Evolutionary conservation across 1,140 invertebrate genomes (phyloP), one percentile per base, ranked within the genome.

Genomic region (Atta cephalotes): DNA sequence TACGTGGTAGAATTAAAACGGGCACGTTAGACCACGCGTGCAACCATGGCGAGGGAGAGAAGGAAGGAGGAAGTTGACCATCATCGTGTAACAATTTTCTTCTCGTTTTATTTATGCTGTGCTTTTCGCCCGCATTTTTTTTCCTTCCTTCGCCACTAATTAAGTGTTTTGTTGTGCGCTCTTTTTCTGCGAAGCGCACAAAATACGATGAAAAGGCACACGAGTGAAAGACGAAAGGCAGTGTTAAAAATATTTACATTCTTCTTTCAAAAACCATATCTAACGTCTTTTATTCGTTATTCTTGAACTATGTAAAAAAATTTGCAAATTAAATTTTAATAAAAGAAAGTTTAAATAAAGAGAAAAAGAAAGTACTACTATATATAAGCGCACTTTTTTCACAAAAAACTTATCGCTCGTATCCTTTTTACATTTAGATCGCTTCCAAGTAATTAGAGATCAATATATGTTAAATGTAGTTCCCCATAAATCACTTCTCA

Each of bases 1-100:
- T 84, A 84, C 70, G 70, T 84, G 70, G 80, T 58, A 71, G n/a
- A 84, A 84, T 84, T 84, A 84, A 84, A 84, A 84, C 28, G 58
- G 25, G 63, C 9, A 74, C 49, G 49, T 80, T 66, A 25, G 65
- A 68, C 62, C 49, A 51, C 49, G 78, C 31, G 49, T 68, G 63
- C n/a, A 56, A 28, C 65, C 78, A 5, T 28, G 58, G 39, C n/a
- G 39, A 12, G 7, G 5, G 3, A 31, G 18, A 18, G n/a, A 10
- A 49, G 65, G 35, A 25, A 18, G 53, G 28, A n/a, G 21, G 18
- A 45, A n/a, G 21, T 74, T 62, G 70, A 76, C 80, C 58, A 21
- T 84, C 80, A 49, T 84, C 56, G 39, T 31, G 70, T 56, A 84
- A 84, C 56, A 49, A 84, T 84, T 84, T 84, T 21, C 56, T 76